Evolutionary conservation across 2,113 vertebrate genomes (phyloP).

Genomic region (Psittacus erithacus): DNA sequence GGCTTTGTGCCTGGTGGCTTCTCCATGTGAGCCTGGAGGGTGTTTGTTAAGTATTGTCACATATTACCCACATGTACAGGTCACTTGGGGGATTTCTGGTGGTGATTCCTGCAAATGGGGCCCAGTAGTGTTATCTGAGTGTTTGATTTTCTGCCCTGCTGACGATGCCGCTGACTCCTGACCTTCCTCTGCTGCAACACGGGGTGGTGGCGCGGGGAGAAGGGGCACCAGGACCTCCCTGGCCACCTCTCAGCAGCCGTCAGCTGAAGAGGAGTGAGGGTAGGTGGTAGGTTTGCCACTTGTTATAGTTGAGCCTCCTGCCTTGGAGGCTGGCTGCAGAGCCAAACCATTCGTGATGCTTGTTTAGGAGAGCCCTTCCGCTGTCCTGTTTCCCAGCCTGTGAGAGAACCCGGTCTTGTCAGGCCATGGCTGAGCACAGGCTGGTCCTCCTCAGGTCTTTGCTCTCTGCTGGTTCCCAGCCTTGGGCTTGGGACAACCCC

Average conservation of each 20-base stretch:
- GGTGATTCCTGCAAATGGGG: fast-evolving
- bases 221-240: background rate
- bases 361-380: background rate
- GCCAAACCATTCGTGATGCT: fast-evolving
- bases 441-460: background rate
- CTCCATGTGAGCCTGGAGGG: fast-evolving
- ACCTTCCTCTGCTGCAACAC: background rate
- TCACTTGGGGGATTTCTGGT: background rate
- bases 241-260: background rate
- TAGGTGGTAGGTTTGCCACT: background rate
- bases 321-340: background rate
- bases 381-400: background rate
- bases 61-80: fast-evolving
- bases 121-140: fast-evolving
- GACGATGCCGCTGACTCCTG: fast-evolving
- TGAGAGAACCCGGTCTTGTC: background rate
- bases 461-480: background rate
- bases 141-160: background rate
- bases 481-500: background rate
- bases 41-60: background rate
- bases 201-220: fast-evolving
- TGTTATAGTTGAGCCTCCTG: background rate
- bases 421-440: background rate
- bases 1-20: background rate
- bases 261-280: fast-evolving